Base-by-base conservation (phyloP, 2,113 vertebrate species). In the Alosa alosa region DNA sequence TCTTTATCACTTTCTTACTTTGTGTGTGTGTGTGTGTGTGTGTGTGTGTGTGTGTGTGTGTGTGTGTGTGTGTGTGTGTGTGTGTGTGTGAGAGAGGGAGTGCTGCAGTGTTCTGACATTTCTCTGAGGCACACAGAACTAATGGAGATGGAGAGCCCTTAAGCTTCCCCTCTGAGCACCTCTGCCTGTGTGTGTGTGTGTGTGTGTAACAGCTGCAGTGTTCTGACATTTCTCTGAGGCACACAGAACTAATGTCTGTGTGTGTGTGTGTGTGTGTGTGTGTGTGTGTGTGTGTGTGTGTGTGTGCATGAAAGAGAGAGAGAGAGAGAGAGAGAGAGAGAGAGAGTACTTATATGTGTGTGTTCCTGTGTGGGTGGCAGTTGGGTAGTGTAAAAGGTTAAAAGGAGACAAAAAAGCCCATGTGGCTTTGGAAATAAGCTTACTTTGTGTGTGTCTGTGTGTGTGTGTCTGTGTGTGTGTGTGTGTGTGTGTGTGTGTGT, bases 141-240 rank as follows among this genome's bases (percentile, higher is more conserved):
- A 50, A 72, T 81, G 45, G 82, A 47, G 31, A 20, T 81, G 81
- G 86, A 85, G 78, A 86, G 81, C 47, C 20, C 81, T 82, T 82
- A 49, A 84, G 17, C 41, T 31, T 25, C 44, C 44, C 47, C 82
- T 81, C 83, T 83, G 41, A 46, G 25, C 44, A 50, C 86, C 82
- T 50, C 81, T 82, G 13, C 47, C 64, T 85, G 50, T 25, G 25
- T 39, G 31, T 36, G 45, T 78, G 25, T 84, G 72, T 52, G 17
- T 75, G 60, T 46, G 10, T 25, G 31, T 84, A n/a, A n/a, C n/a
- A n/a, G n/a, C n/a, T n/a, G n/a, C n/a, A n/a, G n/a, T n/a, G n/a
- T n/a, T n/a, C n/a, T n/a, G n/a, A n/a, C n/a, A n/a, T n/a, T n/a
- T n/a, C n/a, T n/a, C n/a, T n/a, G n/a, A n/a, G n/a, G n/a, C n/a